Percentiles rank a stretch among this genome's conserved stretches.
Conservation (phyloP, 2,888 invertebrate species). For the Sinohyriopsis cumingii region DNA sequence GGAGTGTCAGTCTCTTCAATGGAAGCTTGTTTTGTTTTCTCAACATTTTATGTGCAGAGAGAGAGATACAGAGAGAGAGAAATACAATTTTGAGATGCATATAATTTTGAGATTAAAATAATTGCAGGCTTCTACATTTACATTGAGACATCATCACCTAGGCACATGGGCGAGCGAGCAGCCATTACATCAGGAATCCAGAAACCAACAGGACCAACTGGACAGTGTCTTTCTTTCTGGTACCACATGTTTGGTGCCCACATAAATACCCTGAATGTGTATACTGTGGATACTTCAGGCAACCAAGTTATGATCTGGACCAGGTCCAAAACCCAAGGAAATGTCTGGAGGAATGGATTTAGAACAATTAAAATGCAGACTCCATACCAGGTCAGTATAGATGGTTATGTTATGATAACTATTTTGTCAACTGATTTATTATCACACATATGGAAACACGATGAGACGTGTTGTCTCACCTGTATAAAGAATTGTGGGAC, state of each 20-base stretch:
- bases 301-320: conserved; percentile 54
- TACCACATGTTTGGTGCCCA: conserved; percentile 67
- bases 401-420: not conserved
- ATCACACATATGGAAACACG: not conserved
- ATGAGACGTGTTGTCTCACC: too few species aligned
- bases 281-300: conserved; percentile 35
- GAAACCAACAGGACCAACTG: conserved; percentile 29
- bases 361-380: conserved; percentile 42
- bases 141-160: conserved; percentile 61
- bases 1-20: too few species aligned
- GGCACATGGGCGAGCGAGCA: conserved; percentile 49
- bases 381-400: conserved; percentile 40
- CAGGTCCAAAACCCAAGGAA: conserved; percentile 56
- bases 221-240: conserved; percentile 65
- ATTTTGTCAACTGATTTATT: too few species aligned
- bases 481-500: too few species aligned
- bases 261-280: conserved; percentile 60
- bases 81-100: too few species aligned
- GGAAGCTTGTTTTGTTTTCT: too few species aligned
- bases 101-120: not conserved
- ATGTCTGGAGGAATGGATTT: conserved; percentile 54
- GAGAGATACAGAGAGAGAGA: too few species aligned
- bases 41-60: too few species aligned
- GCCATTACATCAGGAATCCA: conserved; percentile 49
- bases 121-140: conserved; percentile 62